Conservation (phyloP, 2,797 vertebrate genomes). For the Falco peregrinus region DNA sequence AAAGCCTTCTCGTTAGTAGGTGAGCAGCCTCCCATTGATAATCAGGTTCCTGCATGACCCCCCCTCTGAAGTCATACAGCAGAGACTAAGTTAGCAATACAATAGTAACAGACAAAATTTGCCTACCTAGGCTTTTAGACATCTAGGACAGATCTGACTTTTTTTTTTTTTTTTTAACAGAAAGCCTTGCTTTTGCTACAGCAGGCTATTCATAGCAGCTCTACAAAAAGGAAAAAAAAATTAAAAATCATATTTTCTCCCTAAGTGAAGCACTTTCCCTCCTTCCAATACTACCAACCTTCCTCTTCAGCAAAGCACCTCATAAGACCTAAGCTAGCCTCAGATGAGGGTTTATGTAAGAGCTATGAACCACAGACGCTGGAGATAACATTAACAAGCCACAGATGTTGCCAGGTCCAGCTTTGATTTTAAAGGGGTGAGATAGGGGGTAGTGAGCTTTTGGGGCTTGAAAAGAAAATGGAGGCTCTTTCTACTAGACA, state of each 20-base stretch:
- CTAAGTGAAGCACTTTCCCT: neutral
- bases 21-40: neutral
- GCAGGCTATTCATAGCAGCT: neutral
- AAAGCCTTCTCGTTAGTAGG: neutral
- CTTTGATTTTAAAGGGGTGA: neutral
- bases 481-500: rapidly evolving
- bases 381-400: neutral
- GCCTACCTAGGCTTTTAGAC: neutral
- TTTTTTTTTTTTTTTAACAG: neutral
- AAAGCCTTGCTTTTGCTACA: neutral
- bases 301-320: neutral
- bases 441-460: neutral
- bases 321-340: neutral
- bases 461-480: neutral
- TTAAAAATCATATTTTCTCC: neutral
- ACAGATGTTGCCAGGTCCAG: neutral
- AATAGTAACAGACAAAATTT: neutral
- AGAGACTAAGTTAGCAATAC: neutral
- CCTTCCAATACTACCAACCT: neutral
- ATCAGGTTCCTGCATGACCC: rapidly evolving
- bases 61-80: neutral
- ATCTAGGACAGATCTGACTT: neutral
- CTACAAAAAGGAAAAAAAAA: neutral
- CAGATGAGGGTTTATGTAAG: neutral
- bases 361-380: neutral